A percentile compares a stretch with the other conserved stretches of the same genome.
phyloP scores from a whole-genome alignment of 2,888 invertebrate species.

The Parapristionchus giblindavisi region DNA sequence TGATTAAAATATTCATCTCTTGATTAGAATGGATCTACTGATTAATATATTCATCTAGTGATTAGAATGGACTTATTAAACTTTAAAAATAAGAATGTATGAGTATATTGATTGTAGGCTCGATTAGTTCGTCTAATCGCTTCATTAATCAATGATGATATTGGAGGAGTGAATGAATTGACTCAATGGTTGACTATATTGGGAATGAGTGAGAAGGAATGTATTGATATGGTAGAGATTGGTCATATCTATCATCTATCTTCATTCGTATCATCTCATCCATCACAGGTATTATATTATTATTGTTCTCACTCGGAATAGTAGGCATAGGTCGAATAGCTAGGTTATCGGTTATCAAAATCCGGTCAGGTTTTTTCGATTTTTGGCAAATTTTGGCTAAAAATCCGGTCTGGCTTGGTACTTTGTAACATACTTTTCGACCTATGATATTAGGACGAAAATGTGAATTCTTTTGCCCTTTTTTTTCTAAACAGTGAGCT shows the following conservation, averaged over 20 bases:
- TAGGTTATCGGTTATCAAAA: too few relatives aligned
- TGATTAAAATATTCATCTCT: neutral
- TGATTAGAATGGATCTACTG: neutral
- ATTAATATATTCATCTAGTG: neutral
- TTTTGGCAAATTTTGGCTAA: too few relatives aligned
- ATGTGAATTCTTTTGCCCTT: too few relatives aligned
- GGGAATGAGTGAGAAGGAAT: constrained; percentile 33
- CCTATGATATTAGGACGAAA: too few relatives aligned
- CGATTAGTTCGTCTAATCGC: constrained; percentile 26
- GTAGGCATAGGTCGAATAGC: too few relatives aligned
- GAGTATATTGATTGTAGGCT: neutral
- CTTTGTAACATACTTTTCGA: too few relatives aligned
- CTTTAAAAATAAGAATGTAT: too few relatives aligned
- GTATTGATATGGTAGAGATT: constrained; percentile 25
- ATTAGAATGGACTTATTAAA: neutral
- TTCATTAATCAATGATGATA: constrained; percentile 15
- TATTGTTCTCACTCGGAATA: too few relatives aligned
- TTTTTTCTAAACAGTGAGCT: too few relatives aligned
- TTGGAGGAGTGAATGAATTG: constrained; percentile 15
- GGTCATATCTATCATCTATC: constrained; percentile 8
- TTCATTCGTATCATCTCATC: neutral
- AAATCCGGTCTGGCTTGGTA: too few relatives aligned
- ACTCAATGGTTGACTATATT: constrained; percentile 24
- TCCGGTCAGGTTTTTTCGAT: too few relatives aligned
- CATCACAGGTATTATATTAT: neutral